These are phyloP conservation scores for Margarornis squamiger DNA, from an alignment of 2,797 vertebrate genomes.

Conservation along the genomic window DNA sequence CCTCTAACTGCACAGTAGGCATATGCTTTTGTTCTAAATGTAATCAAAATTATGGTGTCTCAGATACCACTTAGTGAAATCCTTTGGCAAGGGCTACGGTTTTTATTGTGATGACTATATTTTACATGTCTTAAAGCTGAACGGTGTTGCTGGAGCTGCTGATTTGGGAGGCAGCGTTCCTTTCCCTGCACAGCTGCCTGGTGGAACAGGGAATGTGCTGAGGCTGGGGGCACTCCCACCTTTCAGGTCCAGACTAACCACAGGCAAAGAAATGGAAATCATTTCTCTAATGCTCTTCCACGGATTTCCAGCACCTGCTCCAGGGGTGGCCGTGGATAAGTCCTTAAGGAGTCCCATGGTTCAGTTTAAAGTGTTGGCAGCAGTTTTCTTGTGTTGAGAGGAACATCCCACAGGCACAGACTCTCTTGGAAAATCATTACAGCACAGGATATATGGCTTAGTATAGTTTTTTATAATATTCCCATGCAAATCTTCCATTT, in stretches of 20 bases:
- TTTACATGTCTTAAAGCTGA: constrained; percentile 17
- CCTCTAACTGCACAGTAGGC: constrained; percentile 41
- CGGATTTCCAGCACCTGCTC: not conserved
- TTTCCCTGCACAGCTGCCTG: not conserved
- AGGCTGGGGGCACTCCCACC: not conserved
- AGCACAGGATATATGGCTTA: not conserved
- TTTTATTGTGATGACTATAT: constrained; percentile 44
- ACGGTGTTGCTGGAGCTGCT: not conserved
- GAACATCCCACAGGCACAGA: not conserved
- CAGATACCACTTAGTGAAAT: constrained; percentile 60
- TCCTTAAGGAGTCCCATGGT: not conserved
- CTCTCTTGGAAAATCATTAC: not conserved
- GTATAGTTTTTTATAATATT: not conserved
- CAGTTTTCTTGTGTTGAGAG: not conserved
- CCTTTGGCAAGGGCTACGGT: constrained; percentile 27
- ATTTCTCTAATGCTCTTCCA: not conserved
- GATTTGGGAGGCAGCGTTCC: not conserved
- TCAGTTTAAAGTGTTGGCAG: not conserved
- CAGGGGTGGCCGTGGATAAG: not conserved
- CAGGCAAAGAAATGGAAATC: not conserved
- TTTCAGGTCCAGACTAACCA: not conserved
- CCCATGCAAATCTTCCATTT: not conserved
- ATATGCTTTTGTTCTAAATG: constrained; percentile 66
- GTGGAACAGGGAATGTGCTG: not conserved
- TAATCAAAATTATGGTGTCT: constrained; percentile 59